Conservation (phyloP, 2,888 invertebrate genomes). For the Caenorhabditis zanzibari region DNA sequence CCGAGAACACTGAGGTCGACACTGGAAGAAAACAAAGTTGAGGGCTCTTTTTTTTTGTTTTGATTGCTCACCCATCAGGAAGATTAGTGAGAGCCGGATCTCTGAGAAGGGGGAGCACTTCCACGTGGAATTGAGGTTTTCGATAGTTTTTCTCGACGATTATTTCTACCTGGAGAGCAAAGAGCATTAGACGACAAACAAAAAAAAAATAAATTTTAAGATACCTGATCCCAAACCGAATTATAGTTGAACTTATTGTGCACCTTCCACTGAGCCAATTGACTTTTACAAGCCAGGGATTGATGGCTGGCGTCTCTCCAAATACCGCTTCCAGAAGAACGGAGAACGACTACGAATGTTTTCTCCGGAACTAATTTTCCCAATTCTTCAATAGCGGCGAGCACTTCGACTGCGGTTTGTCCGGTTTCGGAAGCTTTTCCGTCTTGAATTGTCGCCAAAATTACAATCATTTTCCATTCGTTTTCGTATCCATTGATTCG, state of each 20-base stretch:
- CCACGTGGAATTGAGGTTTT: conserved; percentile 71
- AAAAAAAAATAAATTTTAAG: too few species aligned
- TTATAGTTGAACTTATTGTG: conserved; percentile 73
- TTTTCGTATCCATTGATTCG: conserved; percentile 61
- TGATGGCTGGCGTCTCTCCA: conserved; percentile 73
- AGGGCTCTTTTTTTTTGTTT: too few species aligned
- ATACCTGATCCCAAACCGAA: conserved; percentile 75
- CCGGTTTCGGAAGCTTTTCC: conserved; percentile 76
- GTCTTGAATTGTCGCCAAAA: conserved; percentile 74
- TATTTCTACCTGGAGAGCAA: conserved; percentile 65
- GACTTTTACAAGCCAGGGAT: conserved; percentile 68
- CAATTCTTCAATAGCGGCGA: conserved; percentile 72
- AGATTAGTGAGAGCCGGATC: conserved; percentile 72
- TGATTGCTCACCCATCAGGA: conserved; percentile 68
- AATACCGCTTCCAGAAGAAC: conserved; percentile 73
- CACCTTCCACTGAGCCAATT: conserved; percentile 72
- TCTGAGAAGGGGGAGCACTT: conserved; percentile 72
- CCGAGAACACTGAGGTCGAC: conserved; percentile 73
- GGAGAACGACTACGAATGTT: conserved; percentile 73
- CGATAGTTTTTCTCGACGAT: conserved; percentile 75
- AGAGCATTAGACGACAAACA: too few species aligned
- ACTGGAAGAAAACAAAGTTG: conserved; percentile 54
- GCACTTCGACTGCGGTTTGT: conserved; percentile 76
- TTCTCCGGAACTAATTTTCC: conserved; percentile 64
- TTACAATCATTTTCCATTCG: conserved; percentile 75